These are phyloP conservation scores for Elysia chlorotica DNA, from an alignment of 1,140 invertebrate species.

Conservation along the genomic window DNA sequence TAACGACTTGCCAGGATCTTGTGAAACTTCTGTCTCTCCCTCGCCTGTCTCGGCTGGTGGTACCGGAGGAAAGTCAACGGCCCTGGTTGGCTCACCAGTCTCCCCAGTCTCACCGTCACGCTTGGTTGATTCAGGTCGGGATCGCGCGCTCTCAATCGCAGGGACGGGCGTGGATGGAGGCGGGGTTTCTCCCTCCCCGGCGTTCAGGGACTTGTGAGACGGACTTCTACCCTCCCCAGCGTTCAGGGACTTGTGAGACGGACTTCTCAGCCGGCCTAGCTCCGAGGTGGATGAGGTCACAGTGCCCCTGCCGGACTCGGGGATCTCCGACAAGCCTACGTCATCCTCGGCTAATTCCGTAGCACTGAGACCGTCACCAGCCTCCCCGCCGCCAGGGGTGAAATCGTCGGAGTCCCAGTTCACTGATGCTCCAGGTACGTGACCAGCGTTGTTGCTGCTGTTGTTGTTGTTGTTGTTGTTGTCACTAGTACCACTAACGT, in stretches of 20 bases:
- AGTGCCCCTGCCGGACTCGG: conserved; percentile 9
- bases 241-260: conserved; percentile 5
- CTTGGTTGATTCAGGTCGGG: background rate
- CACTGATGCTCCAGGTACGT: background rate
- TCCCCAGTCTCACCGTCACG: background rate
- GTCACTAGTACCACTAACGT: too few species aligned
- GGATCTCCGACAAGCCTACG: background rate
- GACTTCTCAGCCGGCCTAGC: conserved; percentile 8
- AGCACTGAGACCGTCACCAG: background rate
- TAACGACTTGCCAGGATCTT: too few species aligned
- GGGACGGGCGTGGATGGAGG: background rate
- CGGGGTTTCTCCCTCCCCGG: background rate
- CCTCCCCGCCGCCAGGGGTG: background rate
- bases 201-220: conserved; percentile 1
- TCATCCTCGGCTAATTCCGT: background rate
- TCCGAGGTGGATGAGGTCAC: conserved; percentile 10
- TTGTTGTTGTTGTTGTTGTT: too few species aligned
- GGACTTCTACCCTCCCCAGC: conserved; percentile 5
- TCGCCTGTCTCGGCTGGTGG: too few species aligned
- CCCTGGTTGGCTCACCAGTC: too few species aligned
- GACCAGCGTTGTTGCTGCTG: background rate
- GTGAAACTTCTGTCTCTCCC: too few species aligned
- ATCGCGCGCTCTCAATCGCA: background rate
- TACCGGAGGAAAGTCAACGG: too few species aligned
- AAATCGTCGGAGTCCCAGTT: background rate